These are phyloP conservation scores for Lysandra bellargus DNA, from an alignment of 2,888 invertebrate species.

Conservation along the genomic window DNA sequence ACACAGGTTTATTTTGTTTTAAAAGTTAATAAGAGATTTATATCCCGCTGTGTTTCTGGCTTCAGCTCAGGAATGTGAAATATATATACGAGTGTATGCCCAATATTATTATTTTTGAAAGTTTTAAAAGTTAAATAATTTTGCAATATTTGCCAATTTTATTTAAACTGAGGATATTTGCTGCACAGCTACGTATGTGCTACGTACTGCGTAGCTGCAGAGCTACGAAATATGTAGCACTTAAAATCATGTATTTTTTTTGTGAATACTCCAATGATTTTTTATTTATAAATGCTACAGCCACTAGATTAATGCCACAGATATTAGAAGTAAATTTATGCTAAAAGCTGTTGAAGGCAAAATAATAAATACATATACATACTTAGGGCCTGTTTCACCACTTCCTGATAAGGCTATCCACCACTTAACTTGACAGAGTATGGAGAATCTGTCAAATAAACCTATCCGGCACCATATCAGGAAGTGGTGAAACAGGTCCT, in stretches of 20 bases:
- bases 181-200: not conserved
- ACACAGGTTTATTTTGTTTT: constrained; percentile 52
- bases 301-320: not conserved
- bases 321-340: not conserved
- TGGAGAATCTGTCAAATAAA: too few species aligned
- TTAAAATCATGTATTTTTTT: not conserved
- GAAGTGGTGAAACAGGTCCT: too few species aligned
- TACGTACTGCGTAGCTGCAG: not conserved
- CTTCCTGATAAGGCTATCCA: too few species aligned
- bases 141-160: not conserved
- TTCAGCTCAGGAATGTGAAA: constrained; percentile 34
- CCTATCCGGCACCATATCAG: too few species aligned
- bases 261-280: too few species aligned
- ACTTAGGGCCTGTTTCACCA: too few species aligned
- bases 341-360: not conserved
- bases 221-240: not conserved
- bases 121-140: not conserved
- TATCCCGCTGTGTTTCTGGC: constrained; percentile 52
- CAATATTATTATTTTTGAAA: not conserved
- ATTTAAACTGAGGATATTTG: too few species aligned
- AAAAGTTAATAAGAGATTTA: constrained; percentile 56
- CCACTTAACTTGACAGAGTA: too few species aligned
- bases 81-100: constrained; percentile 9
- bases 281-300: too few species aligned
- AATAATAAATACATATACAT: too few species aligned